Base-by-base conservation (phyloP, 2,797 vertebrate genomes). In the Myotis daubentonii region DNA sequence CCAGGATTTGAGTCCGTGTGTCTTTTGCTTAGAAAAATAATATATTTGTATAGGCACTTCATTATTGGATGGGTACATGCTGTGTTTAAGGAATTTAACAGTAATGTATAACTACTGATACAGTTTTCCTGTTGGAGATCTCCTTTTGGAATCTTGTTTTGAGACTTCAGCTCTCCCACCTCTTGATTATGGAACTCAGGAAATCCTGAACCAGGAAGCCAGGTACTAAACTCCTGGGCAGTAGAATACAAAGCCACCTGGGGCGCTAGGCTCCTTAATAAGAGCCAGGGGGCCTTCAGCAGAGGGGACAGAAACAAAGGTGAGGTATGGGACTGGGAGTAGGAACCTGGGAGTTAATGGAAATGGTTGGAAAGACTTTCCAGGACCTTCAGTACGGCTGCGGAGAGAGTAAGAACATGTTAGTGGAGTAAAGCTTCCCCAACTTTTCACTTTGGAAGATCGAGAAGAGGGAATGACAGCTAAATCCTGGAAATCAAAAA, bases 21-120 rank as follows among this genome's bases (percentile, higher is more conserved):
- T 74, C 62, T 60, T 95, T 95, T 79, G n/a, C 51, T 89, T 89
- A 68, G 70, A 44, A 96, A 93, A 94, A 36, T 19, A 82, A 51
- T 49, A n/a, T 1, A 49, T 49, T 85, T 94, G 79, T 23, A 1
- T 83, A 72, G 57, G 25, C 44, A 49, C 13, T 76, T 95, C 8
- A 6, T 25, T 80, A 25, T 81, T 33, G 74, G 74, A 76, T 81
- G 12, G 36, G 41, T 75, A 11, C 7, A 38, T 78, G 41, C 57
- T 85, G 1, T 17, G 1, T 6, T 1, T 91, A 72, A 60, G 16
- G 74, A 88, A 66, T 47, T 71, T 68, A 57, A 30, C 44, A 44
- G 66, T 10, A 13, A 16, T 70, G 2, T 70, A 13, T 72, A 62
- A 30, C 28, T 62, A 30, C 25, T 62, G 28, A 30, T 62, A 62